Percentiles rank a stretch among this genome's conserved stretches.
Evolutionary conservation across 2,888 invertebrate genomes (phyloP).

Genomic region (Arctia plantaginis): DNA sequence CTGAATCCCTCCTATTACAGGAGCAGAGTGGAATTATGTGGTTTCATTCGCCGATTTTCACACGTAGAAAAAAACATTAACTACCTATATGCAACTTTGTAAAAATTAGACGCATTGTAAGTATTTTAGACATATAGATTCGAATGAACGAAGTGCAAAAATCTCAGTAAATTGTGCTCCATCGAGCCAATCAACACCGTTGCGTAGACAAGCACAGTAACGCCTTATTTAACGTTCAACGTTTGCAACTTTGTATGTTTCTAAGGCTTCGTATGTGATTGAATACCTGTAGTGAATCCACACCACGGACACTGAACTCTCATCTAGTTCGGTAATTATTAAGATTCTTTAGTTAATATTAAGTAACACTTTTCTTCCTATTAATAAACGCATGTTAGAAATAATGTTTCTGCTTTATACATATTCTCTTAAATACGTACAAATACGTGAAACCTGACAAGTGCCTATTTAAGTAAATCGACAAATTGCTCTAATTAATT

Average conservation of each 20-base stretch:
- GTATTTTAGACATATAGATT: neutral
- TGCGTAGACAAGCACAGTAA: conserved; percentile 15
- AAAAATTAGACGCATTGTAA: neutral
- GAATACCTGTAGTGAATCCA: neutral
- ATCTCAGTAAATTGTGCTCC: neutral
- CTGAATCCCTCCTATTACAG: too few relatives aligned
- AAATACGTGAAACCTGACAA: neutral
- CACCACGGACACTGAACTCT: neutral
- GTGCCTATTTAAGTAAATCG: neutral
- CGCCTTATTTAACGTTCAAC: conserved; percentile 27
- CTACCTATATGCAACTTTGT: neutral
- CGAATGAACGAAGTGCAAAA: neutral
- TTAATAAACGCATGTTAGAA: neutral
- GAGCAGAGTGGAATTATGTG: too few relatives aligned
- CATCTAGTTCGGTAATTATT: neutral
- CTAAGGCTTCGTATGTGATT: conserved; percentile 27
- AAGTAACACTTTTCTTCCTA: neutral
- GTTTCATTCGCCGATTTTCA: neutral
- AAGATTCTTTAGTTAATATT: neutral
- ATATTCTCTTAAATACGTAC: neutral
- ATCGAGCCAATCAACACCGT: neutral
- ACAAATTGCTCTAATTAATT: neutral
- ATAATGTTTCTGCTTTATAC: neutral
- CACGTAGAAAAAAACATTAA: neutral
- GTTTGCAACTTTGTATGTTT: conserved; percentile 22